Conservation (phyloP, 2,113 vertebrate genomes). For the Alligator mississippiensis region DNA sequence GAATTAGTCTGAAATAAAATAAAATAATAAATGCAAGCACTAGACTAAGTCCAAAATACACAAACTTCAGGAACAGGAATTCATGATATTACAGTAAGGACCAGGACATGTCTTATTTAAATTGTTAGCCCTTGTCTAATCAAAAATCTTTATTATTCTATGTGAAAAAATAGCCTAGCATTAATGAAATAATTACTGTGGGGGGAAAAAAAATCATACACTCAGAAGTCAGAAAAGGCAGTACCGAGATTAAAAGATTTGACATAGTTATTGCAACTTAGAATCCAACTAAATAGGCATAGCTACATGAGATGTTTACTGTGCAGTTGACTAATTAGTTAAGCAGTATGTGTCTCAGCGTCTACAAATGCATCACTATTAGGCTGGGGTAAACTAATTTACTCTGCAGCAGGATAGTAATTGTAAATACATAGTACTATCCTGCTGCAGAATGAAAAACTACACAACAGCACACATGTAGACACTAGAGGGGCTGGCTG, state of each 20-base stretch:
- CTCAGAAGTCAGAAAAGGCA: neutral
- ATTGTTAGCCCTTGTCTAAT: neutral
- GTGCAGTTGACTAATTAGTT: too few relatives aligned
- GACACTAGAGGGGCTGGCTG: too few relatives aligned
- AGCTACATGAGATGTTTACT: too few relatives aligned
- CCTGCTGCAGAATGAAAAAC: too few relatives aligned
- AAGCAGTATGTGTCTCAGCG: too few relatives aligned
- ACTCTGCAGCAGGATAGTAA: too few relatives aligned
- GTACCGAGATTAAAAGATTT: accelerated
- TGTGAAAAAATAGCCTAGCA: neutral
- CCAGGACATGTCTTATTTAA: neutral
- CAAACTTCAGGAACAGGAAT: neutral
- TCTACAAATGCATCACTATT: too few relatives aligned
- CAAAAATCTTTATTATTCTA: neutral
- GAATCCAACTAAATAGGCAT: too few relatives aligned
- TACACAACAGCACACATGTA: too few relatives aligned
- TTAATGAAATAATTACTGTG: neutral
- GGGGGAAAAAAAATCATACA: neutral
- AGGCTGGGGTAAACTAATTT: too few relatives aligned
- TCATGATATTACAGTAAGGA: neutral
- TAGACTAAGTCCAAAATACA: neutral
- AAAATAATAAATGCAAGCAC: neutral
- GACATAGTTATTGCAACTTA: neutral
- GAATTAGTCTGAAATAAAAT: neutral
- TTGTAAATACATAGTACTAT: too few relatives aligned